phyloP scores from a whole-genome alignment of 2,797 vertebrate genomes.

The Aphelocoma californica region DNA sequence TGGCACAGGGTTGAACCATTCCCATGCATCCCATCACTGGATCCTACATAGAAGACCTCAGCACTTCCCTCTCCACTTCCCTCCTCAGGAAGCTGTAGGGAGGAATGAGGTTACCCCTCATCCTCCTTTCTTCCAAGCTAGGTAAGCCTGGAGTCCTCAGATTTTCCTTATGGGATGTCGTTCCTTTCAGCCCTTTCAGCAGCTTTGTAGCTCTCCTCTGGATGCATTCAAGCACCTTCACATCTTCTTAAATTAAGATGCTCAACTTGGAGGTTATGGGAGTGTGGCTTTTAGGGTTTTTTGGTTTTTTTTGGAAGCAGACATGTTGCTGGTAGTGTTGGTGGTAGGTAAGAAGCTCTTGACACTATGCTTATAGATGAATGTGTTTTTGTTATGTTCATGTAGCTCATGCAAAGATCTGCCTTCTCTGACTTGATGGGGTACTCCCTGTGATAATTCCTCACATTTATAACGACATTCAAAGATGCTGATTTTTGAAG shows the following conservation, averaged over 20 bases:
- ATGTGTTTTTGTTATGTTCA: neutral
- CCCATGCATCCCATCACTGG: neutral
- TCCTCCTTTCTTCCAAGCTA: neutral
- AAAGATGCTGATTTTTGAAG: neutral
- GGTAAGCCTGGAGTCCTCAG: neutral
- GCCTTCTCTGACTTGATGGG: neutral
- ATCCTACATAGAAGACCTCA: neutral
- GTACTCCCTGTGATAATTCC: rapidly evolving
- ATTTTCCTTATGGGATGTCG: neutral
- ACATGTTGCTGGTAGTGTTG: neutral
- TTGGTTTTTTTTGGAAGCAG: neutral
- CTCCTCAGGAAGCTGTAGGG: neutral
- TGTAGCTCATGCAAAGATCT: neutral
- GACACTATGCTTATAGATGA: neutral
- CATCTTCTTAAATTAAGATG: neutral
- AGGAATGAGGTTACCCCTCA: neutral
- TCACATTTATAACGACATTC: neutral
- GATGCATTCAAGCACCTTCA: neutral
- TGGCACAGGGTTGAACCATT: neutral
- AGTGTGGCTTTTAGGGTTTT: neutral
- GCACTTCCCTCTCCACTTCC: neutral
- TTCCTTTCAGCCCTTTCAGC: neutral
- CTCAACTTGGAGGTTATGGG: neutral
- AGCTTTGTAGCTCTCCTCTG: neutral
- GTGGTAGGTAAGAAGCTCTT: neutral